Base-by-base conservation (phyloP, 2,797 vertebrate species). In the Enteromius afrohamiltoni region DNA sequence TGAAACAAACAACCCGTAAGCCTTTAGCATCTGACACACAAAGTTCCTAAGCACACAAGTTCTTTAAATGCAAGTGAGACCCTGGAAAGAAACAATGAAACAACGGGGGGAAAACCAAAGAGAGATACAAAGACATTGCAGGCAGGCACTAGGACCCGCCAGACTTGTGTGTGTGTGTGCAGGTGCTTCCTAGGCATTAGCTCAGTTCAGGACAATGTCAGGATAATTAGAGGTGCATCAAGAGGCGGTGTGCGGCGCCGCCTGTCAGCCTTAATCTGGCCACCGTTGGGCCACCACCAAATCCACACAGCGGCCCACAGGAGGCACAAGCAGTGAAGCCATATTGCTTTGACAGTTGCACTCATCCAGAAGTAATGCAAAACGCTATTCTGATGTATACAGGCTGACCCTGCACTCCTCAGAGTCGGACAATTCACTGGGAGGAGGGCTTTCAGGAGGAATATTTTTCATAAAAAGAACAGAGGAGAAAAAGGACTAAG, bases 291-390 rank as follows among this genome's bases (percentile, higher is more conserved):
- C 94, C 95, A 88, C 92, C 92, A 93, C 93, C 92, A 86, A 92
- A 93, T 92, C 91, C 91, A 82, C 90, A 95, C 93, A 92, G 89
- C 95, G 92, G 96, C 95, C 96, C 95, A 95, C 92, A 94, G 96
- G 96, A 96, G 95, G 95, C 94, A 88, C 94, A 92, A 92, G 94
- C 95, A 93, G 95, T 92, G 95, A 92, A 93, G 93, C 95, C 95
- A 94, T 96, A 97, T 97, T 97, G 96, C 97, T 97, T 97, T 97
- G 96, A 98, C 96, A 98, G 96, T 95, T 96, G 95, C 96, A 90
- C 94, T 98, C 96, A 96, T 96, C 96, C 96, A 97, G 96, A 98
- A 97, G 95, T 97, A 97, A 98, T 96, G 96, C 95, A 97, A 97
- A 97, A 96, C 89, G 93, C 95, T 96, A 95, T 94, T 96, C 94